Conservation (phyloP, 2,888 invertebrate genomes). For the Pollenia griseotomentosa region DNA sequence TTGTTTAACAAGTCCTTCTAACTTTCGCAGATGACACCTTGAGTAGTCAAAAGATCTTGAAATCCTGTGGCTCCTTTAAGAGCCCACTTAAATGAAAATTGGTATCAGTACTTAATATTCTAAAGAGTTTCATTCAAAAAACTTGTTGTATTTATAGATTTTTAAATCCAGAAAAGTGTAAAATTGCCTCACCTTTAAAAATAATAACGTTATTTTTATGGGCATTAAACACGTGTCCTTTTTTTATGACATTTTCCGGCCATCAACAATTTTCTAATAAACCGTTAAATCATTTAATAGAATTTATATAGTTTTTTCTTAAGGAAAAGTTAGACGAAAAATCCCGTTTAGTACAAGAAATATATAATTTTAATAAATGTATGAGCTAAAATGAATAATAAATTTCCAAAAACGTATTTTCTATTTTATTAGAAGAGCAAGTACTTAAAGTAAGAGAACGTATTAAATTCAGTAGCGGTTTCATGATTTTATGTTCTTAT, state of each 20-base stretch:
- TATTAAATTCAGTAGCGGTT: background rate
- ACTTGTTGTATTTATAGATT: background rate
- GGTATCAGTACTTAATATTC: background rate
- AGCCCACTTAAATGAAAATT: constrained; percentile 24
- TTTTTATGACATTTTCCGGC: background rate
- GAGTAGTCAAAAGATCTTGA: constrained; percentile 53
- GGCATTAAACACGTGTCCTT: constrained; percentile 11
- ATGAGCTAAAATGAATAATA: too few relatives aligned
- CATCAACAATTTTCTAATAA: background rate
- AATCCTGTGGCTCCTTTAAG: constrained; percentile 55
- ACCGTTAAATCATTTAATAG: background rate
- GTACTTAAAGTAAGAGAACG: background rate
- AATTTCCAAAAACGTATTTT: background rate
- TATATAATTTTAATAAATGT: too few relatives aligned
- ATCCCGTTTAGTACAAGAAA: too few relatives aligned
- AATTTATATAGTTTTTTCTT: too few relatives aligned
- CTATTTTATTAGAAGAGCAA: background rate
- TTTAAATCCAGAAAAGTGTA: constrained; percentile 3
- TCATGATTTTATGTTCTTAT: background rate
- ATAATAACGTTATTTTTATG: background rate
- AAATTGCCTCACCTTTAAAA: constrained; percentile 6
- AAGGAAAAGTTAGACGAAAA: too few relatives aligned
- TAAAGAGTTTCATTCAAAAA: constrained; percentile 40
- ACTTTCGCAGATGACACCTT: constrained; percentile 21
- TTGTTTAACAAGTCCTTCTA: background rate